phyloP scores from a whole-genome alignment of 2,888 invertebrate genomes.

The Agrotis ipsilon region DNA sequence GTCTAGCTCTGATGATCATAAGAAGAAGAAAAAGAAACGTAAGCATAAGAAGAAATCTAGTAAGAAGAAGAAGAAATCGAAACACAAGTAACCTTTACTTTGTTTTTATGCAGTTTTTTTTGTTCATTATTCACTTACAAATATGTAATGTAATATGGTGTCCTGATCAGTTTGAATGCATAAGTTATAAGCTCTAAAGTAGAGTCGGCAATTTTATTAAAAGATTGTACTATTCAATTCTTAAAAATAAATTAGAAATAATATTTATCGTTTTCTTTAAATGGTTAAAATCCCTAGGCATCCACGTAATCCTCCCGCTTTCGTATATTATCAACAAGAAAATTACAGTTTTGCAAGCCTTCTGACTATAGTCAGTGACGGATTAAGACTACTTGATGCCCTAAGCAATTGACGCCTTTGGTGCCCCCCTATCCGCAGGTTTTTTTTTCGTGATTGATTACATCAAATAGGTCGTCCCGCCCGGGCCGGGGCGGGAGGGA shows the following conservation, averaged over 20 bases:
- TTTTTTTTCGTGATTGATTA: too few species aligned
- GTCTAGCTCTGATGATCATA: constrained; percentile 93
- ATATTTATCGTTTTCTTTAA: constrained; percentile 9
- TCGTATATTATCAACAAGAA: not conserved
- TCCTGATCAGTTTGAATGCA: constrained; percentile 53
- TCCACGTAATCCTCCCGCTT: too few species aligned
- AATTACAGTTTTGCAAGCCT: too few species aligned
- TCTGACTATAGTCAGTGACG: too few species aligned
- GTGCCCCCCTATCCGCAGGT: too few species aligned
- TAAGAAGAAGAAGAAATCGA: constrained; percentile 94
- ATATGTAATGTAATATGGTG: constrained; percentile 48
- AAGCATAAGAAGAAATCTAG: constrained; percentile 93
- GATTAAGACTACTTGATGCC: too few species aligned
- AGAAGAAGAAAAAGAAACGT: constrained; percentile 93
- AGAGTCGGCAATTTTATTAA: constrained; percentile 45
- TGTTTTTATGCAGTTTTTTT: constrained; percentile 42
- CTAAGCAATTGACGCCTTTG: too few species aligned
- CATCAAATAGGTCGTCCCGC: too few species aligned
- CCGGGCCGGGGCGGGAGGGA: too few species aligned
- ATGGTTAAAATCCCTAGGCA: not conserved
- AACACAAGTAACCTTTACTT: constrained; percentile 80
- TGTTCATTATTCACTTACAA: constrained; percentile 47
- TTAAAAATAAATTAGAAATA: constrained; percentile 41
- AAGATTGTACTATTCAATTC: constrained; percentile 39
- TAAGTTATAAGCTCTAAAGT: constrained; percentile 42